phyloP scores from a whole-genome alignment of 2,113 vertebrate species.

The Cricetomys ansorgei region DNA sequence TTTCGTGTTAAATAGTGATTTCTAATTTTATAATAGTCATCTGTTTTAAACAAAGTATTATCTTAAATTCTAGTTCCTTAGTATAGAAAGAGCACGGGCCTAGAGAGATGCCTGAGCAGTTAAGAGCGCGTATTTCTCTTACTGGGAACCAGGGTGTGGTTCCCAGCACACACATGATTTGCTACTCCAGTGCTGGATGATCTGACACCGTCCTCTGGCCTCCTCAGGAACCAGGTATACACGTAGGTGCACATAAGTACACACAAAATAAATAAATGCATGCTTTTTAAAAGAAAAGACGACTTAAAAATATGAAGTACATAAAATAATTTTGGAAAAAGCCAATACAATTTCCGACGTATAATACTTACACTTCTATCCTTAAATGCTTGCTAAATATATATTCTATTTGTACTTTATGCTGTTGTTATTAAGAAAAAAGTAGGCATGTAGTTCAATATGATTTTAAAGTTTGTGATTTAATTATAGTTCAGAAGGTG shows the following conservation, averaged over 20 bases:
- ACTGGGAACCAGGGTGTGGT: not conserved
- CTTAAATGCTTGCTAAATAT: not conserved
- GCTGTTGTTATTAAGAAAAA: conserved; percentile 20
- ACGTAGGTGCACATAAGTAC: not conserved
- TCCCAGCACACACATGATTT: not conserved
- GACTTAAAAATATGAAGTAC: not conserved
- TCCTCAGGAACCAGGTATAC: not conserved
- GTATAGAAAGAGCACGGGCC: not conserved
- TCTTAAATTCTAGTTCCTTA: not conserved
- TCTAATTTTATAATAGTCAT: not conserved
- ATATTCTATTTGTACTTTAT: not conserved
- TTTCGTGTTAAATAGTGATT: conserved; percentile 12
- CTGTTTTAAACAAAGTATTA: conserved; percentile 18
- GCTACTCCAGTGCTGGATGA: not conserved
- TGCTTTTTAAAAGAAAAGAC: not conserved
- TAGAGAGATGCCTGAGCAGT: not conserved
- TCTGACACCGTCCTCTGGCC: not conserved
- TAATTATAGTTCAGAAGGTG: not conserved
- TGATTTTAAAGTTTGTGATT: conserved; percentile 25
- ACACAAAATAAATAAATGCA: not conserved
- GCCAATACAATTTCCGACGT: not conserved
- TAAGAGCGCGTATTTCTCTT: not conserved
- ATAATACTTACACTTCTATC: not conserved
- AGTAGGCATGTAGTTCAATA: not conserved
- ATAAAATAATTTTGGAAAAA: not conserved